A percentile compares a stretch with the other conserved stretches of the same genome.
phyloP scores from a whole-genome alignment of 2,797 vertebrate species.

The Podargus strigoides region DNA sequence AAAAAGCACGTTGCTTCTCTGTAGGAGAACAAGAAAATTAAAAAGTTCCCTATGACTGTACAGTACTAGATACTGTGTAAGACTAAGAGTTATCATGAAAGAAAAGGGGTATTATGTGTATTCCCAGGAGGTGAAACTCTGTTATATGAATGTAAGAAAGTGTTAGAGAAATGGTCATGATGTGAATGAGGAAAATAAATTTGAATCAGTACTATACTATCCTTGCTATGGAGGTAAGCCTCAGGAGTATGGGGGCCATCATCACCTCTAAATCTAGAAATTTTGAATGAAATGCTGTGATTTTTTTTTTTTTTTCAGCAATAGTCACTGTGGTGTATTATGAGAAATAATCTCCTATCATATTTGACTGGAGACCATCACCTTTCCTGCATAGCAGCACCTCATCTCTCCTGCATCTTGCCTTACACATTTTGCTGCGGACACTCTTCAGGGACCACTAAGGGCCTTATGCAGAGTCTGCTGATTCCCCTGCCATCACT shows the following conservation, averaged over 20 bases:
- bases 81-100: neutral
- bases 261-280: neutral
- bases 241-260: neutral
- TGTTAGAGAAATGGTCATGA: neutral
- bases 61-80: neutral
- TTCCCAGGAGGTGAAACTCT: neutral
- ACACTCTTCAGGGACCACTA: neutral
- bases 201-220: neutral
- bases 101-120: neutral
- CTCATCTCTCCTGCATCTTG: neutral
- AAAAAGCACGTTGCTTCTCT: neutral
- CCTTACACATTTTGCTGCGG: neutral
- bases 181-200: neutral
- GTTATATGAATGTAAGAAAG: neutral
- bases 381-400: neutral
- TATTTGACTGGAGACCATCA: neutral
- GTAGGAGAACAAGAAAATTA: neutral
- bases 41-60: neutral
- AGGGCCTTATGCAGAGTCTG: neutral
- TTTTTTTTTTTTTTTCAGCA: neutral
- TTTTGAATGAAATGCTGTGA: neutral
- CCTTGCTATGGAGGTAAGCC: neutral
- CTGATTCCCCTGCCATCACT: neutral
- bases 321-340: neutral
- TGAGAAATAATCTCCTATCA: neutral